Conservation (phyloP, 2,797 vertebrate species). For the Squalus acanthias region DNA sequence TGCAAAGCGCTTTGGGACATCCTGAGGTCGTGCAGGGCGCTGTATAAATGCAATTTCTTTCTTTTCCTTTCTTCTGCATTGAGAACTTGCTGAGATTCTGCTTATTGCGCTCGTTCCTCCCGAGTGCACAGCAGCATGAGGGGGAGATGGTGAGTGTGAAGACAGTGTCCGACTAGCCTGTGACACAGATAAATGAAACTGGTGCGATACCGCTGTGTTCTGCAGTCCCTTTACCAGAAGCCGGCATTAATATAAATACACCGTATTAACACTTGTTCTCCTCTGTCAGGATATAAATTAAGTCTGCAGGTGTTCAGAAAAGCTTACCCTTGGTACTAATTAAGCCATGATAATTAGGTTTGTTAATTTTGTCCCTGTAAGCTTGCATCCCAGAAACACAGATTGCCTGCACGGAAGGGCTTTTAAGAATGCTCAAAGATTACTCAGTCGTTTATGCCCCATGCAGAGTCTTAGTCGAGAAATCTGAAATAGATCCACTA, state of each 20-base stretch:
- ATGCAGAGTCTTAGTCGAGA: conserved; percentile 22
- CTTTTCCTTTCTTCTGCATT: not conserved
- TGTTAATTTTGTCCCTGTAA: conserved; percentile 94
- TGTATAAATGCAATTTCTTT: not conserved
- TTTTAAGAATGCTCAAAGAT: conserved; percentile 37
- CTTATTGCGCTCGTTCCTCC: not conserved
- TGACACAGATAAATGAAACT: conserved; percentile 38
- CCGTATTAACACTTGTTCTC: conserved; percentile 99
- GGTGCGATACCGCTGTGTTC: conserved; percentile 17
- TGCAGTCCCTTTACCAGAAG: conserved; percentile 27
- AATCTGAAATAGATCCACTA: conserved; percentile 22
- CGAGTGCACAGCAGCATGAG: too few relatives aligned
- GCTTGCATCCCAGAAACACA: conserved; percentile 60
- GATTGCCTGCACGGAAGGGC: conserved; percentile 18
- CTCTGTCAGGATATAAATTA: conserved; percentile 99
- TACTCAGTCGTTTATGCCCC: conserved; percentile 36
- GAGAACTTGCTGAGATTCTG: not conserved
- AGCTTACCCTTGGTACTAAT: conserved; percentile 99
- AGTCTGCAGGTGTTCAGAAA: conserved; percentile 98
- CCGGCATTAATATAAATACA: conserved; percentile 98
- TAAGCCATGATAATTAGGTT: conserved; percentile 99
- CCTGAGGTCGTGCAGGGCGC: not conserved
- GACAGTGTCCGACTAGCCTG: not conserved
- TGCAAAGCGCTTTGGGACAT: not conserved
- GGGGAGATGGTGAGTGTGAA: not conserved